A percentile compares a stretch with the other conserved stretches of the same genome.
Conservation (phyloP, 1,140 invertebrate species). For the Rhopalosiphum padi region DNA sequence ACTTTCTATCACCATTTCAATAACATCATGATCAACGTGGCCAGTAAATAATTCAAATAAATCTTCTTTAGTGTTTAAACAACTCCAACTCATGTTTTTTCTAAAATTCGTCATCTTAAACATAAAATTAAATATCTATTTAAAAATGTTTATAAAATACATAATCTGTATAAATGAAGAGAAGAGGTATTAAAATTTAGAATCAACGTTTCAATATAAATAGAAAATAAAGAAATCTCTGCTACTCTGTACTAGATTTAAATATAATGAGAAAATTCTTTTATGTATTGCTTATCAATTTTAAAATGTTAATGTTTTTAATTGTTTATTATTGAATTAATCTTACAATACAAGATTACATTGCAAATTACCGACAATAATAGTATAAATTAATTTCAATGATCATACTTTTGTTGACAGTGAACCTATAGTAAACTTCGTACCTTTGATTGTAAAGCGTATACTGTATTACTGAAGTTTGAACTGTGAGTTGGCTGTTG, state of each 20-base stretch:
- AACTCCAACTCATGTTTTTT: not conserved
- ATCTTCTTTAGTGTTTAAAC: conserved; percentile 28
- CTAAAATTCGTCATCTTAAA: not conserved
- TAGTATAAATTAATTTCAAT: not conserved
- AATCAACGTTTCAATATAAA: not conserved
- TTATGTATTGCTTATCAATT: not conserved
- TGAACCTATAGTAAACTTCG: not conserved
- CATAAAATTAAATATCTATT: not conserved
- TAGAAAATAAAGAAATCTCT: too few species aligned
- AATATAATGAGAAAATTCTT: not conserved
- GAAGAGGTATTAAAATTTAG: not conserved
- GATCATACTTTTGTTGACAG: not conserved
- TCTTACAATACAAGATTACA: not conserved
- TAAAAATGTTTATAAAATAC: not conserved
- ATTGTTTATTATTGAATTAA: not conserved
- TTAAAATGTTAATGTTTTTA: not conserved
- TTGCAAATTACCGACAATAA: not conserved
- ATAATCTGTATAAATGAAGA: not conserved
- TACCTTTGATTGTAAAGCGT: not conserved
- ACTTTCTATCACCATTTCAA: conserved; percentile 45
- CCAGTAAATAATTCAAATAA: conserved; percentile 46
- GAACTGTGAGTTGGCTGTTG: not conserved
- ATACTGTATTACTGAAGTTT: not conserved
- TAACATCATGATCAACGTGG: conserved; percentile 37
- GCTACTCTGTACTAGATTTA: too few species aligned